Evolutionary conservation across 2,888 invertebrate genomes (phyloP), one percentile per base, ranked within the genome.

Genomic region (Cephus nigrinus): DNA sequence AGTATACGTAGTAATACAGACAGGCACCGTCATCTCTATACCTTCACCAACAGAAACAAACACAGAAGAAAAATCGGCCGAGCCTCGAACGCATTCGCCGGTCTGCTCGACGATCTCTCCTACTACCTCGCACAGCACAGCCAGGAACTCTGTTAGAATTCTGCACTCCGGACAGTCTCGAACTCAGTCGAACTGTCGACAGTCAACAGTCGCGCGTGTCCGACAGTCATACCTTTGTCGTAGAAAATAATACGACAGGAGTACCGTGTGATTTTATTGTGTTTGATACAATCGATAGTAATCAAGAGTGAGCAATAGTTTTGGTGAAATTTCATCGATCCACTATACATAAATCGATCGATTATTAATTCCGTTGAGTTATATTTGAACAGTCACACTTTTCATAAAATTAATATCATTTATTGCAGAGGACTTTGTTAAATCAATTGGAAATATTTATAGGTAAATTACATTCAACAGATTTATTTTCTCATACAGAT

Each of bases 11-110:
- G 55, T 9, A 23, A 55, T 23, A 11, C 34, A 34, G 34, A 23
- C 9, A 40, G 23, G 9, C 23, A 9, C 55, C 23, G 55, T 23
- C 55, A 2, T 55, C 55, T 55, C 55, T 55, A 55, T 23, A 55
- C 33, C 40, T 71, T 33, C 80, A 76, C 77, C 72, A 75, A 76
- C 76, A 76, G 75, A 79, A 77, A 69, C 73, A 74, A 76, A 74
- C 74, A 34, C 15, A 76, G 69, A 71, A 68, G 75, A 34, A 74
- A 78, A 76, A 35, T 69, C 76, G 71, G 33, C 71, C 74, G 74
- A 31, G 36, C 74, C 36, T 36, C 74, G 74, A 12, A 33, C 33
- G 36, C 74, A 33, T 30, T 35, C 74, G 33, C 74, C 74, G 74
- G 74, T 74, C 35, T 35, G 31, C 35, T 23, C 34, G 35, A 23